These are phyloP conservation scores for Pseudopleuronectes americanus DNA, from an alignment of 2,797 vertebrate species.

Conservation along the genomic window DNA sequence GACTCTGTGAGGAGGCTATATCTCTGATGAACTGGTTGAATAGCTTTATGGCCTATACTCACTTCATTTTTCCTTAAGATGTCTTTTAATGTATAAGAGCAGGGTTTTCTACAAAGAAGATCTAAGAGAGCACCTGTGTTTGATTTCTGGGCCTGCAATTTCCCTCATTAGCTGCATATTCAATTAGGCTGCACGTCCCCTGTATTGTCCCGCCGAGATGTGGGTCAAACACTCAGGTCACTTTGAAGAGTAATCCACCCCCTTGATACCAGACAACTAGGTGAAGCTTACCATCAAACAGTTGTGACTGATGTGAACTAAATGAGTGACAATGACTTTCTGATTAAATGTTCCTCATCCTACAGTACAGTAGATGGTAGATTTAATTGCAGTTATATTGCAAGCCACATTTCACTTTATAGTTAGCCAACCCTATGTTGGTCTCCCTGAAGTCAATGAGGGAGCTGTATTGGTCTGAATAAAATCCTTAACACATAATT, in stretches of 20 bases:
- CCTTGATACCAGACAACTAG: conserved; percentile 44
- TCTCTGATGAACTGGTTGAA: conserved; percentile 45
- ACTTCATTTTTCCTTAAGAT: conserved; percentile 43
- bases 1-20: conserved; percentile 25
- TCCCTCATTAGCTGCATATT: conserved; percentile 69
- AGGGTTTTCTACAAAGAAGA: conserved; percentile 52
- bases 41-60: conserved; percentile 24
- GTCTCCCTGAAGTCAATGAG: neutral
- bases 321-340: conserved; percentile 58
- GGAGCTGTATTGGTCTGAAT: no score
- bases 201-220: conserved; percentile 50
- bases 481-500: no score
- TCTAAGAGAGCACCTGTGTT: conserved; percentile 69
- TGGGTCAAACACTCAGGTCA: conserved; percentile 68
- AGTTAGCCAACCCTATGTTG: neutral
- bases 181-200: conserved; percentile 54
- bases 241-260: conserved; percentile 57
- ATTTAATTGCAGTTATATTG: neutral
- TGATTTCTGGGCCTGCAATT: conserved; percentile 61
- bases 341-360: conserved; percentile 55
- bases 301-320: conserved; percentile 51
- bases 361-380: neutral
- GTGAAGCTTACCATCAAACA: conserved; percentile 66
- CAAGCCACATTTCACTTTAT: neutral
- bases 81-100: conserved; percentile 62